These are phyloP conservation scores for Tetramorium simillimum DNA, from an alignment of 1,140 invertebrate species.

Conservation along the genomic window DNA sequence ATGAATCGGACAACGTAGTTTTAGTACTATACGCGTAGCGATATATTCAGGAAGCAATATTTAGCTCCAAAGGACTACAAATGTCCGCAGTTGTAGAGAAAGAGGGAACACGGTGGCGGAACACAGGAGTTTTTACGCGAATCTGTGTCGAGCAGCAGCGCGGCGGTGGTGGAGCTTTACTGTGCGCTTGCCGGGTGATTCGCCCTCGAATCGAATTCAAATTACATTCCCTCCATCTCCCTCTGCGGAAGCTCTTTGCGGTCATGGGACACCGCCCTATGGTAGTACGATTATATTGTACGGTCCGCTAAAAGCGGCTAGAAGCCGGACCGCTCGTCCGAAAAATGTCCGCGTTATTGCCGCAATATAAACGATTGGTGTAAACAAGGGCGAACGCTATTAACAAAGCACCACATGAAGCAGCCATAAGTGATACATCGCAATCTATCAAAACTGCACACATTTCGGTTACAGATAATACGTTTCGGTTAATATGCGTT, in stretches of 20 bases:
- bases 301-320: slow-evolving; percentile 64
- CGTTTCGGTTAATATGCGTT: neutral
- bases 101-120: slow-evolving; percentile 33
- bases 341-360: slow-evolving; percentile 59
- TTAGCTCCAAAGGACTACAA: slow-evolving; percentile 22
- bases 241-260: slow-evolving; percentile 78
- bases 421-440: neutral
- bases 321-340: slow-evolving; percentile 38
- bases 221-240: slow-evolving; percentile 70
- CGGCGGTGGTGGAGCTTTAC: slow-evolving; percentile 28
- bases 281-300: slow-evolving; percentile 65
- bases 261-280: slow-evolving; percentile 73
- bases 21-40: neutral
- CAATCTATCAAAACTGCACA: slow-evolving; percentile 12
- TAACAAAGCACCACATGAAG: slow-evolving; percentile 36
- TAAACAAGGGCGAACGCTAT: slow-evolving; percentile 50
- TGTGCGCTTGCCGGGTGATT: slow-evolving; percentile 54
- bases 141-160: slow-evolving; percentile 50
- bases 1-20: neutral
- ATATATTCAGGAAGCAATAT: slow-evolving; percentile 39
- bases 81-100: slow-evolving; percentile 43
- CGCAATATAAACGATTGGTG: slow-evolving; percentile 54
- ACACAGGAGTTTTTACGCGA: slow-evolving; percentile 58
- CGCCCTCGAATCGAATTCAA: slow-evolving; percentile 69
- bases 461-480: neutral